Base-by-base conservation (phyloP, 2,113 vertebrate species). In the Thymallus thymallus region DNA sequence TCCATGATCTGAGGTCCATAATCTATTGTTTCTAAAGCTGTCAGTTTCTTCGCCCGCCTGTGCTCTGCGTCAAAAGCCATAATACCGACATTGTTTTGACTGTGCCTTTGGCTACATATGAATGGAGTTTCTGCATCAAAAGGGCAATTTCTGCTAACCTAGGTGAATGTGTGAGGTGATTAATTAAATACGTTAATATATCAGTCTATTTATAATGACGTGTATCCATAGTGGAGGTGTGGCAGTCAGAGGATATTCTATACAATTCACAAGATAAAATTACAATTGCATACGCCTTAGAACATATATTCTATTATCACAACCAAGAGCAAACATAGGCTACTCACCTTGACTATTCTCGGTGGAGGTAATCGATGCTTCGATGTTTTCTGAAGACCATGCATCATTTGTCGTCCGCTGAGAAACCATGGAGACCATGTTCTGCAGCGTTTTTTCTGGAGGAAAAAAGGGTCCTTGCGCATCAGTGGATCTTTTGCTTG, bases 311-410 rank as follows among this genome's bases (percentile, higher is more conserved):
- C 7, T 29, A 66, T n/a, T 35, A 22, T 68, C 16, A 41, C 32
- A 41, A 7, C 61, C 23, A 63, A 64, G 6, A 10, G 13, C 7
- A 64, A 23, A 63, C n/a, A 63, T 2, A 29, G 32, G 1, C 24
- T 51, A 85, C 92, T 92, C 90, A 93, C 93, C 93, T 91, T 89
- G 92, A 56, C 72, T 78, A 24, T 69, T 83, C 62, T 92, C 88
- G 10, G 79, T 2, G 56, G 90, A 85, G 71, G 86, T 83, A 72
- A 81, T 62, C 30, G 82, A 79, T 48, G 88, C 58, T 65, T 56
- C 81, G 0, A 29, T 76, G 7, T 69, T 69, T 72, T 88, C 86
- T 45, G 82, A 83, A 79, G 86, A 79, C 88, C 80, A 85, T 74
- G 87, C 85, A 67, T 89, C 85, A 73, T 80, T 90, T 0, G 75